phyloP scores from a whole-genome alignment of 2,113 vertebrate genomes.

The Caracal caracal region DNA sequence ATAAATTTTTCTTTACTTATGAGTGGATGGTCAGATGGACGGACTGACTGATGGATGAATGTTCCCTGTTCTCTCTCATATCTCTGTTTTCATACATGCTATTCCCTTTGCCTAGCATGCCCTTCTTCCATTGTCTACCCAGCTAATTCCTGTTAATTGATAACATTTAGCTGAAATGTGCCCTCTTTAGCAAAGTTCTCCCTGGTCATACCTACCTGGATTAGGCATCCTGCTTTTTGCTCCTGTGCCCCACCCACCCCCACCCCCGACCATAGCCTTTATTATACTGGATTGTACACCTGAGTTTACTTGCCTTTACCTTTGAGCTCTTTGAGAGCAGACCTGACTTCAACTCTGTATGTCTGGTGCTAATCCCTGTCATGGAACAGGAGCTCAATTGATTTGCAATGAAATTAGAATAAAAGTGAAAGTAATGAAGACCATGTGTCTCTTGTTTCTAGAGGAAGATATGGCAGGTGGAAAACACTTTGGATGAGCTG shows the following conservation, averaged over 20 bases:
- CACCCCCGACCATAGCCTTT: not conserved
- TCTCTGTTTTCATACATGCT: not conserved
- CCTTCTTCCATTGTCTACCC: not conserved
- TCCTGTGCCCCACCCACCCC: not conserved
- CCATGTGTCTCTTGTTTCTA: slow-evolving; percentile 20
- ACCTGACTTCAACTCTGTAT: not conserved
- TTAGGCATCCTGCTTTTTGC: not conserved
- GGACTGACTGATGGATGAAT: not conserved
- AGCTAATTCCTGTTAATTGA: not conserved
- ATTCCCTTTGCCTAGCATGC: not conserved
- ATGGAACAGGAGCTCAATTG: not conserved
- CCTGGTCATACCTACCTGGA: not conserved
- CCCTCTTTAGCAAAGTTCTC: not conserved
- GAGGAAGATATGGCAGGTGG: slow-evolving; percentile 63
- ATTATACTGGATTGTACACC: not conserved
- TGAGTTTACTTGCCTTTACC: not conserved
- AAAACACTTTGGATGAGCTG: slow-evolving; percentile 63
- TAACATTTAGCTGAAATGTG: not conserved
- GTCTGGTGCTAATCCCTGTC: not conserved
- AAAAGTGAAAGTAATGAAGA: not conserved
- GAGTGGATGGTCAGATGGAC: not conserved
- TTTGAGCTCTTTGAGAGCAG: not conserved
- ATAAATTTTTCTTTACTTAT: not conserved
- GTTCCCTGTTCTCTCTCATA: not conserved
- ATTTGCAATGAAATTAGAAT: not conserved